Evolutionary conservation across 2,797 vertebrate species (phyloP), one percentile per base, ranked within the genome.

Genomic region (Rhinophrynus dorsalis): DNA sequence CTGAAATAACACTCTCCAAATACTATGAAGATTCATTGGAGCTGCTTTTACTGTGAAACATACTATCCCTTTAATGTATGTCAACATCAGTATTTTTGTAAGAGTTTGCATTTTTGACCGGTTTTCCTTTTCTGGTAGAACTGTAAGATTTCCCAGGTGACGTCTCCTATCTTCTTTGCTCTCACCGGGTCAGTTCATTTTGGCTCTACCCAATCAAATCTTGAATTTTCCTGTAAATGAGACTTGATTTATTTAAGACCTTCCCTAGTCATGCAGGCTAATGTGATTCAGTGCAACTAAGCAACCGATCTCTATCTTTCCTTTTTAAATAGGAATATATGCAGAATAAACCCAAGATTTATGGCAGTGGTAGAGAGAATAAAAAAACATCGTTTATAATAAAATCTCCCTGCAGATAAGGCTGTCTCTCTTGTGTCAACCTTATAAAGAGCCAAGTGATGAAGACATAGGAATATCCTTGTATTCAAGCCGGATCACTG

Each of bases 241-340:
- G 64, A 18, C 29, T 67, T 67, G 52, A 67, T 67, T 67, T 67
- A 67, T 67, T 56, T 45, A 56, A 44, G 38, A 7, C 38, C 21
- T 17, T 56, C 40, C 35, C 18, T 21, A 21, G 26, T 20, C 48
- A 42, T 35, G 38, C 38, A 23, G 29, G 47, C 24, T 67, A 67
- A 67, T 67, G 63, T 38, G 45, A 55, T 56, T 56, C 63, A 17
- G 9, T 2, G 27, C 52, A 44, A 47, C 52, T 26, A 64, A 51
- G 61, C 61, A 24, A 40, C 23, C 23, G 61, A 64, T 52, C 32
- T 27, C 15, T 67, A 67, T 57, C 64, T 56, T 9, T n/a, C 40
- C 7, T 47, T 23, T 47, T 56, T 57, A 67, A 67, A 55, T 57
- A 57, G 38, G 18, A 11, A 17, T 33, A 57, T 48, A 67, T 47